Percentiles rank a stretch among this genome's conserved stretches.
These are phyloP conservation scores for Halictus ligatus DNA, from an alignment of 2,888 invertebrate genomes.

Conservation along the genomic window DNA sequence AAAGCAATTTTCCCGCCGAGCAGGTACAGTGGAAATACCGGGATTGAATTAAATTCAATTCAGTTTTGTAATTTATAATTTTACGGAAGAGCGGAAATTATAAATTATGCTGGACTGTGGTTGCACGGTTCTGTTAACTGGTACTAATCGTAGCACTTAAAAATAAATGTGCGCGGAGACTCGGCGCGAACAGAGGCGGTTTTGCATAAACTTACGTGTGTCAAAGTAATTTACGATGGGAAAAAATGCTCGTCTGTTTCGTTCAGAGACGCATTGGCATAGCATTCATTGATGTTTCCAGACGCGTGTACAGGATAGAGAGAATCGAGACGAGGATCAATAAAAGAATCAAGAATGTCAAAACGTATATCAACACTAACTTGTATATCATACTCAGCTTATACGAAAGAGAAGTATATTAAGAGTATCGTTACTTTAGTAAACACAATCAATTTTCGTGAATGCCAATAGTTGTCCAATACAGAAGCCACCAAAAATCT, in stretches of 20 bases:
- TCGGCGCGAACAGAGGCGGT: no score
- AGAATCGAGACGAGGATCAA: neutral
- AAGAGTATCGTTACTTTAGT: neutral
- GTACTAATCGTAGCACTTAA: no score
- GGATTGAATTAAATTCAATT: no score
- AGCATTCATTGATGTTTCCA: neutral
- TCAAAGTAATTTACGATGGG: neutral
- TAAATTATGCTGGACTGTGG: no score
- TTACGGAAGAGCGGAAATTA: no score
- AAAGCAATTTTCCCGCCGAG: no score
- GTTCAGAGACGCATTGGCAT: constrained; percentile 7
- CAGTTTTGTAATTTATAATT: no score
- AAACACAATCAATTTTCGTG: neutral
- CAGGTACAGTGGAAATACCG: no score
- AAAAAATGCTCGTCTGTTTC: neutral
- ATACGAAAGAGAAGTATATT: neutral
- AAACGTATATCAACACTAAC: constrained; percentile 18
- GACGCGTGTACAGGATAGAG: neutral
- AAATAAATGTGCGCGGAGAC: no score
- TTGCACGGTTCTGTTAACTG: no score
- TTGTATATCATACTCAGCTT: neutral
- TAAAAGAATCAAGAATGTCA: constrained; percentile 12
- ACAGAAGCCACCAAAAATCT: neutral
- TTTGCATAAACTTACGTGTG: no score
- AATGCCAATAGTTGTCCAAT: neutral